Conservation (phyloP, 2,797 vertebrate genomes). For the Tragopan temminckii region DNA sequence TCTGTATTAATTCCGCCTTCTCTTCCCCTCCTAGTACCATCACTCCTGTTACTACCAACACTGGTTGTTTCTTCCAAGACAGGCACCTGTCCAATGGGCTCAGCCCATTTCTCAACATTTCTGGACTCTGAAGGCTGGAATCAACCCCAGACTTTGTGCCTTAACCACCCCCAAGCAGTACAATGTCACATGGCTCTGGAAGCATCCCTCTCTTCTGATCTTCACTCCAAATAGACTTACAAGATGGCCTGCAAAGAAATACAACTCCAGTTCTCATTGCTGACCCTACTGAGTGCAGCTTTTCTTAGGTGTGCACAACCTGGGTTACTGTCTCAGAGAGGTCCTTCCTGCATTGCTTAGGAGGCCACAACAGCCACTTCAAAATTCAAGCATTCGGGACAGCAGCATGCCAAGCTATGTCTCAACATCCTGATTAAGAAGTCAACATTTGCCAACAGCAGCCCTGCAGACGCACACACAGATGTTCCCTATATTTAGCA, state of each 20-base stretch:
- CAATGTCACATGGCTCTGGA: rapidly evolving
- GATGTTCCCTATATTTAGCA: background rate
- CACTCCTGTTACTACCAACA: rapidly evolving
- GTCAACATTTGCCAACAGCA: background rate
- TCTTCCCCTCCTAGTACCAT: background rate
- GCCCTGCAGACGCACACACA: rapidly evolving
- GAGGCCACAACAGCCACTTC: background rate
- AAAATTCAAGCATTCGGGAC: background rate
- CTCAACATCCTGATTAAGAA: background rate
- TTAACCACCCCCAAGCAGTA: rapidly evolving
- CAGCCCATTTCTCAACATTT: background rate
- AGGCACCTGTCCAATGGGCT: background rate
- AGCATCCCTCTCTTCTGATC: background rate
- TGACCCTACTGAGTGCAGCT: background rate
- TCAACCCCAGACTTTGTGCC: background rate
- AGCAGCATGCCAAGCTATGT: rapidly evolving
- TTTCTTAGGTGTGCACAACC: background rate
- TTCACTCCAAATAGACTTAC: background rate
- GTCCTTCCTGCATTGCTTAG: rapidly evolving
- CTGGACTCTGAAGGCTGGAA: background rate
- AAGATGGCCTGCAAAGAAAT: background rate
- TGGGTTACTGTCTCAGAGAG: background rate
- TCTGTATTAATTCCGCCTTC: background rate
- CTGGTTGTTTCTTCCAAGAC: background rate
- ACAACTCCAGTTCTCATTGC: background rate